Conservation (phyloP, 2,797 vertebrate genomes). For the Sebastes goodei region DNA sequence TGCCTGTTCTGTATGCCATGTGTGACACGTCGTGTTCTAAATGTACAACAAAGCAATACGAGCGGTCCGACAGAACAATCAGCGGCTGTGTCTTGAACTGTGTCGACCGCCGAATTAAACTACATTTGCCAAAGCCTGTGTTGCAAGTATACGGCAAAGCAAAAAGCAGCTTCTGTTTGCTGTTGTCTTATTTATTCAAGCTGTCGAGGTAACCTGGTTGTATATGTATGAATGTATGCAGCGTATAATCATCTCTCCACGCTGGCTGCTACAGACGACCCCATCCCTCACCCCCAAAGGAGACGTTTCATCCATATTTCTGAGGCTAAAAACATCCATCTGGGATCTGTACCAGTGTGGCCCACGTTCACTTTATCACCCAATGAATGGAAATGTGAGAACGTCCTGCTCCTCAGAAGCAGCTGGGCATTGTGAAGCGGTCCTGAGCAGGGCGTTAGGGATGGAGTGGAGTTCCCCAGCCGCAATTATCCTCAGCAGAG, state of each 20-base stretch:
- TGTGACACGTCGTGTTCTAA: constrained; percentile 57
- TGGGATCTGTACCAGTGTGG: background rate
- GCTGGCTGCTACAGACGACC: background rate
- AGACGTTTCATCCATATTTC: constrained; percentile 14
- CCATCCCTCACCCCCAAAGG: constrained; percentile 6
- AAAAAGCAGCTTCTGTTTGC: constrained; percentile 39
- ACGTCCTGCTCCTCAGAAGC: background rate
- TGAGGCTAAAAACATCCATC: constrained; percentile 2
- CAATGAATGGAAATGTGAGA: constrained; percentile 20
- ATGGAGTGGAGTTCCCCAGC: constrained; percentile 24
- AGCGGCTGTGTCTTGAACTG: constrained; percentile 38
- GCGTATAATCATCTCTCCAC: background rate
- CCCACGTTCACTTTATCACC: background rate
- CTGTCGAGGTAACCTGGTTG: background rate
- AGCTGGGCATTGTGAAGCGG: background rate
- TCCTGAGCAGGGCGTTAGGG: background rate
- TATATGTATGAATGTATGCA: constrained; percentile 5
- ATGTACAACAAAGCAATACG: constrained; percentile 77
- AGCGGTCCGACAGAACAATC: constrained; percentile 45
- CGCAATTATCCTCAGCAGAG: constrained; percentile 60
- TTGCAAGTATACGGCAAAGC: constrained; percentile 63
- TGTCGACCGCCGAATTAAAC: constrained; percentile 55
- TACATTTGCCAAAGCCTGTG: constrained; percentile 48
- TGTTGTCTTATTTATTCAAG: constrained; percentile 33
- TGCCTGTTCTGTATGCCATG: constrained; percentile 63